Evolutionary conservation across 2,113 vertebrate genomes (phyloP), one percentile per base, ranked within the genome.

Genomic region (Entomyzon cyanotis): DNA sequence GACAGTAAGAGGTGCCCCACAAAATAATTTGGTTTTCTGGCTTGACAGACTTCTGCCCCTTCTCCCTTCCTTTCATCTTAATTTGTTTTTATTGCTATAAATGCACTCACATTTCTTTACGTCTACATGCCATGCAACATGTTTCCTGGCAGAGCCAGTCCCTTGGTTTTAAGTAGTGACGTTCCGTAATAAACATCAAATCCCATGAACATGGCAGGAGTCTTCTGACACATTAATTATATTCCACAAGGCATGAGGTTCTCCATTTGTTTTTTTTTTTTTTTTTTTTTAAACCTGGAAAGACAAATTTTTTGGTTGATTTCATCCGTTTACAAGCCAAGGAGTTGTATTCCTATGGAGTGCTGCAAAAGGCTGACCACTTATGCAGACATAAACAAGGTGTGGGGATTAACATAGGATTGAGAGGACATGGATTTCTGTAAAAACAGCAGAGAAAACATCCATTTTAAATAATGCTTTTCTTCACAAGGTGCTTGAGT

Each of bases 221-320:
- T 31, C 21, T 94, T 49, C 80, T 87, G 90, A 60, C 83, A 79
- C 31, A 75, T 90, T 87, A 85, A 90, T 94, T 95, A 74, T 87
- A 78, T 92, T 96, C 73, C 80, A 76, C 64, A 79, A 92, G 47
- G 44, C 77, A 53, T 71, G 58, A 92, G 77, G n/a, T 64, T 93
- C 56, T 93, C 47, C 1, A 12, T 50, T 88, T 24, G 2, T 56
- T 37, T 9, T 74, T 47, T 2, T 16, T 33, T n/a, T n/a, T n/a
- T 12, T 11, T 27, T 33, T 80, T 22, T 71, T 84, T 64, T 44
- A 1, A 79, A 87, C 50, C 73, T 84, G 60, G 24, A 91, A 90
- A 60, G 24, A n/a, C 73, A 63, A 14, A 8, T 79, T 87, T 80
- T 91, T 91, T 68, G 21, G 75, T 93, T 96, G 60, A 75, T 87